A percentile compares a stretch with the other conserved stretches of the same genome.
These are phyloP conservation scores for Cerastis rubricosa DNA, from an alignment of 2,888 invertebrate genomes.

Conservation along the genomic window DNA sequence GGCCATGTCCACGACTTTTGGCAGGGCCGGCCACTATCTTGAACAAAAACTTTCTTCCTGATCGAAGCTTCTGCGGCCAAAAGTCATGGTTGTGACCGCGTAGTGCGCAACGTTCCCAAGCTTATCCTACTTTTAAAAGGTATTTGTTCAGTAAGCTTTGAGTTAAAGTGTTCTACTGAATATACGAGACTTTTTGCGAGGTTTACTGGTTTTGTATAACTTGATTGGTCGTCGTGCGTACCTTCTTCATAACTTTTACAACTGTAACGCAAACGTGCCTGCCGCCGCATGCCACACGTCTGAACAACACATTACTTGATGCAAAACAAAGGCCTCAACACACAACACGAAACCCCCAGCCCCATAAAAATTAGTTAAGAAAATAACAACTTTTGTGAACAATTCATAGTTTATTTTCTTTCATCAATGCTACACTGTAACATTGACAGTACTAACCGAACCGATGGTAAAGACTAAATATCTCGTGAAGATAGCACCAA, in stretches of 20 bases:
- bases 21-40: background rate
- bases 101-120: too few relatives aligned
- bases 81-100: too few relatives aligned
- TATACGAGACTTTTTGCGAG: too few relatives aligned
- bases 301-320: background rate
- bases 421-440: constrained; percentile 55
- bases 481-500: constrained; percentile 59
- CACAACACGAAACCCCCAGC: background rate
- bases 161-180: background rate
- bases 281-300: background rate
- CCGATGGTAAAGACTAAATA: constrained; percentile 59
- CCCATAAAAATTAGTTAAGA: background rate
- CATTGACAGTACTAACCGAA: constrained; percentile 75
- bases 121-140: background rate
- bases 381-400: constrained; percentile 4
- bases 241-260: background rate
- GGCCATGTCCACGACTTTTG: background rate
- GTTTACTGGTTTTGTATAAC: too few relatives aligned
- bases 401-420: constrained; percentile 63
- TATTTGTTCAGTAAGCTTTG: background rate
- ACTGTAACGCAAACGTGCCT: background rate
- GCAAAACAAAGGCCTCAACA: background rate
- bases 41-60: background rate
- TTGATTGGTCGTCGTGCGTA: too few relatives aligned
- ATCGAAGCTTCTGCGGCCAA: too few relatives aligned